Percentiles rank a stretch among this genome's conserved stretches.
phyloP scores from a whole-genome alignment of 2,888 invertebrate genomes.

The Digitonthophagus gazella region DNA sequence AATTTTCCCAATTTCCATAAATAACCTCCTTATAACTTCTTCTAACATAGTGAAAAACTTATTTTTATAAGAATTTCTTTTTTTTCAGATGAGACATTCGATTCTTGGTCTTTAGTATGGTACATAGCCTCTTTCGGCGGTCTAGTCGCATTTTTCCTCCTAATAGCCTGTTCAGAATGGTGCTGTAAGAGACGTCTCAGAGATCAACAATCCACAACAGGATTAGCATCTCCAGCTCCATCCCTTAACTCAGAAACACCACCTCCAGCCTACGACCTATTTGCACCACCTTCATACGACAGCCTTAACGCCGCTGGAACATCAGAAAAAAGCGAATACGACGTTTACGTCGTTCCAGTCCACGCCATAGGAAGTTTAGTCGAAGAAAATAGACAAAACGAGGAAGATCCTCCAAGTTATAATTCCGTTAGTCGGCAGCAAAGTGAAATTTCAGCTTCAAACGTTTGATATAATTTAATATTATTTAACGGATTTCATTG shows the following conservation, averaged over 20 bases:
- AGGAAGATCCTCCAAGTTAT: constrained; percentile 39
- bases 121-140: constrained; percentile 60
- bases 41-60: too few species aligned
- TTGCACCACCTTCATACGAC: constrained; percentile 58
- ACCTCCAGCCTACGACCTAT: constrained; percentile 57
- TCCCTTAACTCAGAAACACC: constrained; percentile 22
- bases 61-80: constrained; percentile 18
- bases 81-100: constrained; percentile 44
- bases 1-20: too few species aligned
- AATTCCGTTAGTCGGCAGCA: constrained; percentile 19
- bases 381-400: constrained; percentile 31
- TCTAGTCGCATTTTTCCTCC: constrained; percentile 56
- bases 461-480: background rate
- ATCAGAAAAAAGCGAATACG: constrained; percentile 50
- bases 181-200: constrained; percentile 50
- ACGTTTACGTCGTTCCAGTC: constrained; percentile 54
- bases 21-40: too few species aligned
- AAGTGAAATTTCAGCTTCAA: background rate
- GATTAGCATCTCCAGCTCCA: constrained; percentile 30
- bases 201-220: constrained; percentile 29
- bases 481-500: background rate
- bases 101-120: constrained; percentile 59
- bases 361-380: constrained; percentile 46
- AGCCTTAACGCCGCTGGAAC: constrained; percentile 43
- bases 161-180: constrained; percentile 59